These are phyloP conservation scores for Neopelma chrysocephalum DNA, from an alignment of 2,797 vertebrate genomes.

Conservation along the genomic window DNA sequence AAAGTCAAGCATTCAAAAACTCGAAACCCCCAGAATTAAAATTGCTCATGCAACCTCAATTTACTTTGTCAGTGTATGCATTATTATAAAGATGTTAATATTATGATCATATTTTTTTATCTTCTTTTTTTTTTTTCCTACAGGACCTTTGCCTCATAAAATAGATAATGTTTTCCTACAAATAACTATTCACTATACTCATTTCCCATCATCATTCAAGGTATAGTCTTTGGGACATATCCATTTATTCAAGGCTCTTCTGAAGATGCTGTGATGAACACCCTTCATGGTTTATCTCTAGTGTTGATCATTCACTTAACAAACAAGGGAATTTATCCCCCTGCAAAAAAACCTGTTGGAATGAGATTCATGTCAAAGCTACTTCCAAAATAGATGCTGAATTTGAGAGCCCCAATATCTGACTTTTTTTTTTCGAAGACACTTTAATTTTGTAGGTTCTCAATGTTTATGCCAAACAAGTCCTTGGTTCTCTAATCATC, in stretches of 20 bases:
- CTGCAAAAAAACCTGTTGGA: neutral
- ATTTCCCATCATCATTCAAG: neutral
- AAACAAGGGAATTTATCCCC: neutral
- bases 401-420: neutral
- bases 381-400: neutral
- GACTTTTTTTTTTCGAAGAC: neutral
- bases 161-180: neutral
- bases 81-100: neutral
- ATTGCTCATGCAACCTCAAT: constrained; percentile 15
- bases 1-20: constrained; percentile 45
- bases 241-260: neutral
- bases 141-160: neutral
- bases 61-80: neutral
- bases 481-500: neutral
- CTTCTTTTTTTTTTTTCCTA: neutral
- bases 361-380: neutral
- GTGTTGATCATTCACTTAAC: neutral
- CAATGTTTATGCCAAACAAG: neutral
- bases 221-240: neutral
- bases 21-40: neutral
- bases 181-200: neutral
- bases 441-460: neutral
- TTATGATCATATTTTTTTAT: neutral
- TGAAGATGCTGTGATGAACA: neutral
- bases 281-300: neutral